Evolutionary conservation across 1,140 invertebrate species (phyloP), one percentile per base, ranked within the genome.

Genomic region (Latrodectus geometricus): DNA sequence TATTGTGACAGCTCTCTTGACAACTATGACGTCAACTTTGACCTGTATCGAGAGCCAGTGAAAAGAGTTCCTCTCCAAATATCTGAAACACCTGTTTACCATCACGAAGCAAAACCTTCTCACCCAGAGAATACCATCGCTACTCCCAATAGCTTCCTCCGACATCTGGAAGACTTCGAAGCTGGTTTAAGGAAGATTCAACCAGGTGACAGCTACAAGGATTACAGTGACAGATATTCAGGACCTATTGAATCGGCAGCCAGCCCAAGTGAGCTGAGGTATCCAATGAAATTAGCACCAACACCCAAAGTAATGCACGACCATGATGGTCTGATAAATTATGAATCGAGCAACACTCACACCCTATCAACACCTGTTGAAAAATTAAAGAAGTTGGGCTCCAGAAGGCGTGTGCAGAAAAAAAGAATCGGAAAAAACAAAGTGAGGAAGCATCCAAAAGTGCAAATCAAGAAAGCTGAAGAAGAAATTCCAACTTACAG

Each of bases 11-110:
- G 95, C 4, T 96, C 96, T 0, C 91, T 95, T 0, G 95, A 96
- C 90, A 92, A 96, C 0, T 97, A 97, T 90, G 96, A 96, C 9
- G 91, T 97, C 0, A 97, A 97, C 88, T 96, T 96, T 90, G 93
- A 96, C 68, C 72, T 89, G 0, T 89, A 89, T 17, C 69, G 85
- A 8, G 79, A 88, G 9, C 75, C 87, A 2, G 15, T 48, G 8
- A 70, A 84, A 50, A 9, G 7, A 7, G 2, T 9, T 23, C 9
- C 17, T 1, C 76, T n/a, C 11, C 9, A 21, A 70, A 20, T 21
- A 70, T 4, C 68, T 0, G 15, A 23, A 70, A 9, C 48, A 23
- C 78, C 20, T 21, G 66, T 65, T 50, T 54, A 23, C 35, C 0
- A 56, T 61, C 35, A 66, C 56, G 8, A 23, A 54, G 17, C 69